Conservation (phyloP, 2,797 vertebrate genomes). For the Euthynnus affinis region DNA sequence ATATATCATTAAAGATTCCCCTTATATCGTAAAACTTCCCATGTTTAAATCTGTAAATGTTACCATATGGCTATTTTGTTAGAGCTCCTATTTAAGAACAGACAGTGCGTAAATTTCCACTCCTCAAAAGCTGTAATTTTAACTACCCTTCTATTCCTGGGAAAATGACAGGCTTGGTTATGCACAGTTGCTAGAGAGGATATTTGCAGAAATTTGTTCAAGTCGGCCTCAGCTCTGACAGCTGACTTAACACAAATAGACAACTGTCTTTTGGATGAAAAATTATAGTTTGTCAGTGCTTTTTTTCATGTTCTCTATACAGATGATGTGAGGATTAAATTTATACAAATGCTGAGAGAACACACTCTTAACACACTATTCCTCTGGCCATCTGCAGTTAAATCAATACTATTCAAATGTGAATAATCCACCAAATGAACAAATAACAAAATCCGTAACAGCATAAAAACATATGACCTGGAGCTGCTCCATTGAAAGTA, state of each 20-base stretch:
- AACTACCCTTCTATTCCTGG: constrained; percentile 86
- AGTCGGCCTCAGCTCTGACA: constrained; percentile 65
- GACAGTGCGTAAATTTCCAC: constrained; percentile 83
- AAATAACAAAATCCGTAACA: constrained; percentile 29
- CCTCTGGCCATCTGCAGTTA: not conserved
- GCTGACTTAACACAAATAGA: constrained; percentile 53
- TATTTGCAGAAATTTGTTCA: constrained; percentile 82
- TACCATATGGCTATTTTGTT: constrained; percentile 80
- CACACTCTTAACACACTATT: not conserved
- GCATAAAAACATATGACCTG: constrained; percentile 10
- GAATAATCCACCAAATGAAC: constrained; percentile 39
- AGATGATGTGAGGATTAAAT: not conserved
- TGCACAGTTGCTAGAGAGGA: constrained; percentile 72
- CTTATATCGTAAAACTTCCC: constrained; percentile 60
- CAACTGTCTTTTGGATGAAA: constrained; percentile 31
- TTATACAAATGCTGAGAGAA: constrained; percentile 1
- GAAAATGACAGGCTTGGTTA: constrained; percentile 88
- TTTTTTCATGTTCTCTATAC: constrained; percentile 7
- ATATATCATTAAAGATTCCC: constrained; percentile 70
- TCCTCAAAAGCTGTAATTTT: constrained; percentile 87
- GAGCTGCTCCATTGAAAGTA: constrained; percentile 26
- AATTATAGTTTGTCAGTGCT: not conserved
- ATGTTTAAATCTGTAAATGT: constrained; percentile 76
- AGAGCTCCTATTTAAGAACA: constrained; percentile 70
- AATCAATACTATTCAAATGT: constrained; percentile 22